Percentiles rank a stretch among this genome's conserved stretches.
Evolutionary conservation across 2,797 vertebrate genomes (phyloP).

Genomic region (Zalophus californianus): DNA sequence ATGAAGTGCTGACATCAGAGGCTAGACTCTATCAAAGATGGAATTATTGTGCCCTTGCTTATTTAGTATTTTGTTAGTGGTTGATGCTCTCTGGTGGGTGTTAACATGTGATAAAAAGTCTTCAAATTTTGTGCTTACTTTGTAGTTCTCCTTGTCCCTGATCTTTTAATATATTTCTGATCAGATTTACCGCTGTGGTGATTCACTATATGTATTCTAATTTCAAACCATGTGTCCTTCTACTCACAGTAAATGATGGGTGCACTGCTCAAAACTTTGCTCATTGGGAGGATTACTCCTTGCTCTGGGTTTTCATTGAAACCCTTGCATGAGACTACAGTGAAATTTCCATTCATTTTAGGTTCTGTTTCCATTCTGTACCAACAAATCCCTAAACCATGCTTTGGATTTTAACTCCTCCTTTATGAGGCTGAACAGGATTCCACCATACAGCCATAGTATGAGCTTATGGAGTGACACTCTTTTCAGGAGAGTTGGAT

Average conservation of each 20-base stretch:
- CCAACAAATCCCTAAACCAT: neutral
- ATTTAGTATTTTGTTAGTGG: neutral
- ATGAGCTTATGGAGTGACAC: rapidly evolving
- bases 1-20: no score
- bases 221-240: neutral
- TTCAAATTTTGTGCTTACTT: neutral
- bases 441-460: rapidly evolving
- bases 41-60: rapidly evolving
- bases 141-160: neutral
- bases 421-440: neutral
- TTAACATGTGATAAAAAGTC: neutral
- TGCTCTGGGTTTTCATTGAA: neutral
- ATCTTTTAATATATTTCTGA: neutral
- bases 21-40: neutral
- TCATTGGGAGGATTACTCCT: rapidly evolving
- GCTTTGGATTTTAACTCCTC: neutral
- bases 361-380: neutral
- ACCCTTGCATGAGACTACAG: neutral
- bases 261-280: neutral
- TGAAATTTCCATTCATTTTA: neutral
- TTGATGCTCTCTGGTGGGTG: neutral
- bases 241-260: neutral
- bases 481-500: neutral
- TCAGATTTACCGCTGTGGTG: neutral
- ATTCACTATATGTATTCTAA: neutral